Conservation (phyloP, 2,113 vertebrate species). For the Tyto alba region DNA sequence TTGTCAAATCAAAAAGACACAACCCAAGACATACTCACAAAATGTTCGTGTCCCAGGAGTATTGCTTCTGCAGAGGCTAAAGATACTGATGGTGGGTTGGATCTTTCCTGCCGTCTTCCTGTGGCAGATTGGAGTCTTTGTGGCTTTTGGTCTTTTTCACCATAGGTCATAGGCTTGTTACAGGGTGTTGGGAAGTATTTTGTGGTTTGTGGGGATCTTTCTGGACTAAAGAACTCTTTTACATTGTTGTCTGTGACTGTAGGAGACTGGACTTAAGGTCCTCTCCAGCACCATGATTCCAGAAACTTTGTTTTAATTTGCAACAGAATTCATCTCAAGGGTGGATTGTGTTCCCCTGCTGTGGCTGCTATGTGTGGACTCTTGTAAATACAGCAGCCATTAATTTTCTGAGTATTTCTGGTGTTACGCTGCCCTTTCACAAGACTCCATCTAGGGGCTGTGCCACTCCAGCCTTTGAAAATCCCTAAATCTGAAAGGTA, state of each 20-base stretch:
- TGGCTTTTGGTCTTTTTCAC: neutral
- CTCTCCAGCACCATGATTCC: neutral
- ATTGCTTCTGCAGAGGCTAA: neutral
- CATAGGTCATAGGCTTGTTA: neutral
- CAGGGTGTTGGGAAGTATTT: slow-evolving; percentile 3
- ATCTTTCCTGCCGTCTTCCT: neutral
- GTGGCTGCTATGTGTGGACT: neutral
- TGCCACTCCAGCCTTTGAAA: neutral
- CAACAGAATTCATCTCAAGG: neutral
- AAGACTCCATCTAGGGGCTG: neutral
- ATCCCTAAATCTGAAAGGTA: neutral
- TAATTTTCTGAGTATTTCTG: neutral
- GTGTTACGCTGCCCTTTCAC: neutral
- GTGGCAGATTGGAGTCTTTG: neutral
- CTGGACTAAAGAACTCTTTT: neutral
- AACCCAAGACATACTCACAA: neutral
- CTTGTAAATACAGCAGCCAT: neutral
- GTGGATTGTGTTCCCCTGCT: neutral
- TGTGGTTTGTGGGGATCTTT: slow-evolving; percentile 29
- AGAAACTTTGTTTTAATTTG: neutral
- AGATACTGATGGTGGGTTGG: neutral
- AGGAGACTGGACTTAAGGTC: neutral
- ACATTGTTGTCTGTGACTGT: neutral
- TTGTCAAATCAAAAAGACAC: neutral
- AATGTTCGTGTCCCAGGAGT: neutral